Percentiles rank a stretch among this genome's conserved stretches.
These are phyloP conservation scores for Sterrhoptilus dennistouni DNA, from an alignment of 2,113 vertebrate genomes.

Conservation along the genomic window DNA sequence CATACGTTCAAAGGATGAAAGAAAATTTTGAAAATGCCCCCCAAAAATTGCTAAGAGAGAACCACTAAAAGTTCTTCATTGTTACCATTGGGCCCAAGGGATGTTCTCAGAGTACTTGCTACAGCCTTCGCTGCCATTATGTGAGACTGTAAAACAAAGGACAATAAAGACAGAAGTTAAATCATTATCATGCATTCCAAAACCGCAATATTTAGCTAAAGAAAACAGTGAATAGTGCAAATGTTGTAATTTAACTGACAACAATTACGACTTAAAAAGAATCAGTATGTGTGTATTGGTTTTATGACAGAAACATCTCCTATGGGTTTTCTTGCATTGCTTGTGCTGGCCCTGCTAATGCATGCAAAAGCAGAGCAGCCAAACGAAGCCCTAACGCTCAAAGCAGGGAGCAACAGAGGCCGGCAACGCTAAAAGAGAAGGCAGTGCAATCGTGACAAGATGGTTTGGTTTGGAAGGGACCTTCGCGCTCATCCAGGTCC, in stretches of 20 bases:
- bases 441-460: too few species aligned
- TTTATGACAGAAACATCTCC: not conserved
- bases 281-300: rapidly evolving
- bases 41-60: not conserved
- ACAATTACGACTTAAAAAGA: rapidly evolving
- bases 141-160: conserved; percentile 84
- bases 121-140: conserved; percentile 98
- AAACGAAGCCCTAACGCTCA: rapidly evolving
- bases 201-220: not conserved
- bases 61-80: not conserved
- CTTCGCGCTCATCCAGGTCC: not conserved
- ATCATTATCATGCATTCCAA: rapidly evolving
- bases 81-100: conserved; percentile 93
- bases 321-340: not conserved
- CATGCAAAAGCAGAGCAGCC: not conserved
- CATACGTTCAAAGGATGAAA: not conserved
- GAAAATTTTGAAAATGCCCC: not conserved
- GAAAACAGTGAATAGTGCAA: rapidly evolving
- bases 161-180: not conserved
- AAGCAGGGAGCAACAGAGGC: not conserved
- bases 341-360: not conserved
- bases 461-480: not conserved
- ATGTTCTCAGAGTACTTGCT: conserved; percentile 92
- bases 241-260: not conserved
- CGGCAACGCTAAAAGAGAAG: rapidly evolving